phyloP scores from a whole-genome alignment of 2,113 vertebrate species.

The Bolborhynchus lineola region DNA sequence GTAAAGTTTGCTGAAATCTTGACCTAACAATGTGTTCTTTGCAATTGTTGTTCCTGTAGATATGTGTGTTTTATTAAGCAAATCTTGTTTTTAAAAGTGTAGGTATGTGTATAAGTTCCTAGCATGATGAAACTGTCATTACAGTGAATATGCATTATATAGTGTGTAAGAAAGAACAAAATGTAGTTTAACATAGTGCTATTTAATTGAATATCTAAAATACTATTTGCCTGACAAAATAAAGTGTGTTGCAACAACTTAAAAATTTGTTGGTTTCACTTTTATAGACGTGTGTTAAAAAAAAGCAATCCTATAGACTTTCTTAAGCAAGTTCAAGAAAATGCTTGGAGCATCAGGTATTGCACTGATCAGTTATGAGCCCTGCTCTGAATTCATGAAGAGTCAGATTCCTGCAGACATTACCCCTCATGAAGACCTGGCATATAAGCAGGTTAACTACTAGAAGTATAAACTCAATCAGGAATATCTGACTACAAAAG shows the following conservation, averaged over 20 bases:
- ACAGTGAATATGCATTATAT: conserved; percentile 76
- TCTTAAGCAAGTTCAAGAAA: background rate
- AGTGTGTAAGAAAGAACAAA: conserved; percentile 66
- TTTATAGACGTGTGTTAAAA: background rate
- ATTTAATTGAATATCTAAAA: conserved; percentile 73
- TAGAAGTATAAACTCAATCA: background rate
- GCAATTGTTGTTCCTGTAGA: conserved; percentile 68
- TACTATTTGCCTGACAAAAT: conserved; percentile 80
- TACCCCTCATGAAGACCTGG: background rate
- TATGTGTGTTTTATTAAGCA: conserved; percentile 64
- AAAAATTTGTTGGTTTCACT: background rate
- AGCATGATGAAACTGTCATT: conserved; percentile 78
- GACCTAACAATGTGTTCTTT: conserved; percentile 57
- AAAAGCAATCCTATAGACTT: background rate
- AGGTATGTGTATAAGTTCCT: conserved; percentile 72
- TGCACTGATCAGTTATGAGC: background rate
- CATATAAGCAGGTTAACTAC: background rate
- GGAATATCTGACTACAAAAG: background rate
- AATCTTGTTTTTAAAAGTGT: conserved; percentile 53
- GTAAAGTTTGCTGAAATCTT: conserved; percentile 58
- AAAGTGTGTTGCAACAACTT: conserved; percentile 70
- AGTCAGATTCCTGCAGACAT: background rate
- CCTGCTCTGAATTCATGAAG: background rate
- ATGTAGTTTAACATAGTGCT: conserved; percentile 65
- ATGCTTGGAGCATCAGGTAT: background rate